A percentile compares a stretch with the other conserved stretches of the same genome.
Evolutionary conservation across 2,888 invertebrate genomes (phyloP).

Genomic region (Himalopsyche japonica): DNA sequence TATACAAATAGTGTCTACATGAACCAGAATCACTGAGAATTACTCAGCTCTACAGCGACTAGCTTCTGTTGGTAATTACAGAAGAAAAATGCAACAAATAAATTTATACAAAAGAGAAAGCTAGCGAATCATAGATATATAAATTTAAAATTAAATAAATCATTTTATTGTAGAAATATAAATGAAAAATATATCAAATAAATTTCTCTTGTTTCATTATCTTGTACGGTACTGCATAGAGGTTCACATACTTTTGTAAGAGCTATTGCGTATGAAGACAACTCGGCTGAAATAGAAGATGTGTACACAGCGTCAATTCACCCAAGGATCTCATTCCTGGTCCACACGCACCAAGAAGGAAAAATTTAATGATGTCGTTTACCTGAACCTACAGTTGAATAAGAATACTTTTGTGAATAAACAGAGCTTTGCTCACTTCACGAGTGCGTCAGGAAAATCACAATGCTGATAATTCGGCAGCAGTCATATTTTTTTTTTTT

Average conservation of each 20-base stretch:
- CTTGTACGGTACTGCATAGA: not conserved
- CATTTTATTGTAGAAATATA: no score
- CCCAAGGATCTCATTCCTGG: not conserved
- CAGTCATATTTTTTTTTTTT: no score
- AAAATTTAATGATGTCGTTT: not conserved
- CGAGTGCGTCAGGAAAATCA: not conserved
- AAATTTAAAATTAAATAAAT: no score
- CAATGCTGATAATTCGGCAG: not conserved
- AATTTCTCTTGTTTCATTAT: not conserved
- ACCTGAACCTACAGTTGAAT: not conserved
- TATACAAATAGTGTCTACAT: no score
- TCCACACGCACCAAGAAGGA: not conserved
- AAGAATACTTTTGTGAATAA: not conserved
- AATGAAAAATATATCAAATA: no score
- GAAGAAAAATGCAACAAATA: no score
- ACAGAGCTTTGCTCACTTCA: not conserved
- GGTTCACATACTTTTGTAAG: not conserved
- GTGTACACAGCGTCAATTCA: not conserved
- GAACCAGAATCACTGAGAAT: no score
- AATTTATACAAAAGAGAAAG: no score
- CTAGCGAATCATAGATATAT: no score
- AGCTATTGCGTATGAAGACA: not conserved
- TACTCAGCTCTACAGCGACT: no score
- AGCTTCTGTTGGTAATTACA: no score
- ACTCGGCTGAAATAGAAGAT: not conserved